Evolutionary conservation across 2,888 invertebrate species (phyloP).

Genomic region (Phyllotreta cruciferae): DNA sequence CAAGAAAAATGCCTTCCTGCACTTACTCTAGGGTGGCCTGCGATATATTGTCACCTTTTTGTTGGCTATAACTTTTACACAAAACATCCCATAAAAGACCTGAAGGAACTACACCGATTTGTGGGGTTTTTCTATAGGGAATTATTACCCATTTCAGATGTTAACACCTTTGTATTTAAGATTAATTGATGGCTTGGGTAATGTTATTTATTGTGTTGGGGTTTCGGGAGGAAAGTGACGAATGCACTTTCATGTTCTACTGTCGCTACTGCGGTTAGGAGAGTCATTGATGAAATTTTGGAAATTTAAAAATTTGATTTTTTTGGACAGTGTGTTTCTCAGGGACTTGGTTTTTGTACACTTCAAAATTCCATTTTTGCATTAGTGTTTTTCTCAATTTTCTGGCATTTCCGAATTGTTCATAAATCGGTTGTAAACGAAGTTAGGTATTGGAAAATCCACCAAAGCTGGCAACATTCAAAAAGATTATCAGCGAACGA

Average conservation of each 20-base stretch:
- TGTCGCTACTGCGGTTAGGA: too few relatives aligned
- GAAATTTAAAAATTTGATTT: background rate
- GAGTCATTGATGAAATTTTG: background rate
- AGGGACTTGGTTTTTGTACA: too few relatives aligned
- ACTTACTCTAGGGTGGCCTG: conserved; percentile 45
- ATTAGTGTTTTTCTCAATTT: background rate
- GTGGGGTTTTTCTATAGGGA: conserved; percentile 42
- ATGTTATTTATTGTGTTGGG: conserved; percentile 31
- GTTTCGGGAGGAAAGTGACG: conserved; percentile 12
- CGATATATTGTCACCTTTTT: conserved; percentile 48
- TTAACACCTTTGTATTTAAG: conserved; percentile 32
- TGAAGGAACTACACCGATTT: conserved; percentile 51
- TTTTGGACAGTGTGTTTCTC: too few relatives aligned
- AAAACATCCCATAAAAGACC: conserved; percentile 44
- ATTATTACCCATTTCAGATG: conserved; percentile 38
- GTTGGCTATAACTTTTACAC: conserved; percentile 42
- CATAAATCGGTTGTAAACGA: background rate
- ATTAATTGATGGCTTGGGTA: conserved; percentile 37
- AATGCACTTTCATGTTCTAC: conserved; percentile 2
- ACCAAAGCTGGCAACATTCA: conserved; percentile 33
- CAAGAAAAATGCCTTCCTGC: conserved; percentile 43
- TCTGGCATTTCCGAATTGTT: too few relatives aligned
- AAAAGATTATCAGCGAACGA: conserved; percentile 53
- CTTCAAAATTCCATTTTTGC: too few relatives aligned
- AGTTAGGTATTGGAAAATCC: background rate